phyloP scores from a whole-genome alignment of 2,113 vertebrate genomes.

The Rynchops niger region DNA sequence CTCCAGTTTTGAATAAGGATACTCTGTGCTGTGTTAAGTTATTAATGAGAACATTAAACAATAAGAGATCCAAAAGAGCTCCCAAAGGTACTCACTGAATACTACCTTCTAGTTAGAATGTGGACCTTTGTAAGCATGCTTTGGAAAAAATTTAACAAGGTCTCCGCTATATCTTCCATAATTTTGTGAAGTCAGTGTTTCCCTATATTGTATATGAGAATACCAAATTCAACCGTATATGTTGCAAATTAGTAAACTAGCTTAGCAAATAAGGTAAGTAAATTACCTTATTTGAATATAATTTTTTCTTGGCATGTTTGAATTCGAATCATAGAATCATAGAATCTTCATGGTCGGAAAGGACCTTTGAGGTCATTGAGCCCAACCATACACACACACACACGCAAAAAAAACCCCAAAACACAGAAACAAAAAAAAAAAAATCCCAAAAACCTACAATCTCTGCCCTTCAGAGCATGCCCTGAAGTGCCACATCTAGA shows the following conservation, averaged over 20 bases:
- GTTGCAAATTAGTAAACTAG: neutral
- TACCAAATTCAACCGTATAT: accelerated
- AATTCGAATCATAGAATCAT: neutral
- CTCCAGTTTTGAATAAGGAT: neutral
- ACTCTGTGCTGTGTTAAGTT: neutral
- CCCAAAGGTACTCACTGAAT: neutral
- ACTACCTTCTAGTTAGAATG: neutral
- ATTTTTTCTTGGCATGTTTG: neutral
- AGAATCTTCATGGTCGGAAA: too few species aligned
- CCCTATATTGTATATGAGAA: neutral
- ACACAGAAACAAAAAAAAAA: too few species aligned
- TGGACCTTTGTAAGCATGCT: neutral
- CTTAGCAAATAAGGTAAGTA: neutral
- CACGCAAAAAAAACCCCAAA: too few species aligned
- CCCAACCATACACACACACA: too few species aligned
- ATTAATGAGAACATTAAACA: neutral
- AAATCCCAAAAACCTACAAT: too few species aligned
- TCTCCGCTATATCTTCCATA: neutral
- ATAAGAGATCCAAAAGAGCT: neutral
- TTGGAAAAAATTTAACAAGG: neutral
- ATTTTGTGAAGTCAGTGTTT: neutral
- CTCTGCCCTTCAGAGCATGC: too few species aligned
- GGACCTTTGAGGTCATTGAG: too few species aligned
- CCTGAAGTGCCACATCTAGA: too few species aligned
- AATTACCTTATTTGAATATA: neutral